Conservation (phyloP, 2,888 invertebrate species). For the Athripsodes cinereus region DNA sequence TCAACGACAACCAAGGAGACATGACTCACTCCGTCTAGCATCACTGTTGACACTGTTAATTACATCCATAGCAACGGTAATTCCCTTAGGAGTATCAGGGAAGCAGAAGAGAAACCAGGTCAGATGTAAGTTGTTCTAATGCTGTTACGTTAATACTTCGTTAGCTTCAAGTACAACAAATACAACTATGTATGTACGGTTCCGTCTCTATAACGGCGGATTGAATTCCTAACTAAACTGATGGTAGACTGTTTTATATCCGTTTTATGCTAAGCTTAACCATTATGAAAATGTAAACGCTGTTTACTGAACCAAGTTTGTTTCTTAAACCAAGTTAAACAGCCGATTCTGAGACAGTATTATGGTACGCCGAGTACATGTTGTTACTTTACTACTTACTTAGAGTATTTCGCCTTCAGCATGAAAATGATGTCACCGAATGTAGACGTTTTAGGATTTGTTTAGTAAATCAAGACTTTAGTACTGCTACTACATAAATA, state of each 20-base stretch:
- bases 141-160: conserved; percentile 26
- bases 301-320: neutral
- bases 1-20: neutral
- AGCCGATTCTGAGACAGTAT: neutral
- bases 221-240: neutral
- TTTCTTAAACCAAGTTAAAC: neutral
- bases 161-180: conserved; percentile 14
- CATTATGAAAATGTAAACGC: neutral
- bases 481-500: too few relatives aligned
- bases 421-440: neutral
- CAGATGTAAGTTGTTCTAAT: conserved; percentile 25
- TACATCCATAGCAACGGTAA: conserved; percentile 14
- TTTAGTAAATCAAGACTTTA: too few relatives aligned
- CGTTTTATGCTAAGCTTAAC: neutral
- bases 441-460: neutral
- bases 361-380: neutral
- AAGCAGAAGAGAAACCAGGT: conserved; percentile 23
- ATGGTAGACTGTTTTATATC: neutral
- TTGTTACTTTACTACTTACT: neutral
- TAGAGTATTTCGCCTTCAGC: neutral
- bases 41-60: conserved; percentile 26
- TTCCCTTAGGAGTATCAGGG: conserved; percentile 20
- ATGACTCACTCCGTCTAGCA: neutral
- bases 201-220: neutral
- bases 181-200: too few relatives aligned